phyloP scores from a whole-genome alignment of 2,888 invertebrate genomes.

The Cheilosia pagana region DNA sequence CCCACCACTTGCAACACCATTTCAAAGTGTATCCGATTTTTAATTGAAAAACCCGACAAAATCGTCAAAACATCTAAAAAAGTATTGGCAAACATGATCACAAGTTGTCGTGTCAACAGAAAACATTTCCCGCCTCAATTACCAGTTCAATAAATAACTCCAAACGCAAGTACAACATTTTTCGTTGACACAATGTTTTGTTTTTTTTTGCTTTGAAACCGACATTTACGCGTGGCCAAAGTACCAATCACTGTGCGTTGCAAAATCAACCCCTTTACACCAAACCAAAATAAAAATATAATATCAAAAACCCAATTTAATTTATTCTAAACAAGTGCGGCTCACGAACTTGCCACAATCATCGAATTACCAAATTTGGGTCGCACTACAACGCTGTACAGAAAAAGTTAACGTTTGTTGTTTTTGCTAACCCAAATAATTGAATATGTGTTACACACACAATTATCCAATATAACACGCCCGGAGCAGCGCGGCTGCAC shows the following conservation, averaged over 20 bases:
- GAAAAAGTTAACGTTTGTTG: slow-evolving; percentile 33
- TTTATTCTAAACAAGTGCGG: slow-evolving; percentile 65
- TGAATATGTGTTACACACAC: slow-evolving; percentile 60
- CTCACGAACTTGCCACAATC: slow-evolving; percentile 69
- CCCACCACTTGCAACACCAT: neutral
- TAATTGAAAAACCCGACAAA: neutral
- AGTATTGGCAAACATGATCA: slow-evolving; percentile 8
- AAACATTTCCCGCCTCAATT: slow-evolving; percentile 19
- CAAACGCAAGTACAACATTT: slow-evolving; percentile 18
- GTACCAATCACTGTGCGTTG: slow-evolving; percentile 41
- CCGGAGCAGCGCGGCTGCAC: slow-evolving; percentile 1
- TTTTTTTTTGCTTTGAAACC: slow-evolving; percentile 2
- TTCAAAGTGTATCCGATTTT: neutral
- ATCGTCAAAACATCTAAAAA: neutral
- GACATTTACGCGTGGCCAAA: slow-evolving; percentile 11
- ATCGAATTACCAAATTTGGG: slow-evolving; percentile 71
- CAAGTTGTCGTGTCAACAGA: slow-evolving; percentile 17
- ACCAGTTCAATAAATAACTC: slow-evolving; percentile 9
- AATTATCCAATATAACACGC: slow-evolving; percentile 52
- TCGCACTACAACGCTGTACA: slow-evolving; percentile 33
- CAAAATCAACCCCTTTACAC: slow-evolving; percentile 31
- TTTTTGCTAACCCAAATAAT: slow-evolving; percentile 67
- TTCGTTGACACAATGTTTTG: slow-evolving; percentile 37
- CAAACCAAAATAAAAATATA: slow-evolving; percentile 18
- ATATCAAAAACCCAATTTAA: slow-evolving; percentile 38